These are phyloP conservation scores for Hippasteria phrygiana DNA, from an alignment of 53 echinoderm and acorn worm species.

Conservation along the genomic window DNA sequence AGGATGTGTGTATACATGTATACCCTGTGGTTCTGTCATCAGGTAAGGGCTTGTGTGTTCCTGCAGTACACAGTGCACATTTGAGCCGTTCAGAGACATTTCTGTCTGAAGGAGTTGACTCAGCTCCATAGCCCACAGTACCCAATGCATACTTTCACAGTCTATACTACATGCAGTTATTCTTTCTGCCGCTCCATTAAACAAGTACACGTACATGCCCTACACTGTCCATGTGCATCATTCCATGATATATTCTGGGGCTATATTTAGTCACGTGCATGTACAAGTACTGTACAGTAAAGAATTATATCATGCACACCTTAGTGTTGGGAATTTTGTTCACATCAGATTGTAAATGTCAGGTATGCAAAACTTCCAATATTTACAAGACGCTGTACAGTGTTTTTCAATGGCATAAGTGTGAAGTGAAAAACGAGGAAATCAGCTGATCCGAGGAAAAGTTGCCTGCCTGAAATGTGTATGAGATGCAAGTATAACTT, in stretches of 20 bases:
- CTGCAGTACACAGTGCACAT: neutral
- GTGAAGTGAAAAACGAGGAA: too few relatives aligned
- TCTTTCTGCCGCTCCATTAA: slow-evolving; percentile 6
- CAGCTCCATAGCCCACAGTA: neutral
- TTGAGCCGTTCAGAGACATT: neutral
- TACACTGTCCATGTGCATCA: neutral
- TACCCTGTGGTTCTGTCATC: too few relatives aligned
- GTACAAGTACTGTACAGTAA: neutral
- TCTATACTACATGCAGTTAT: neutral
- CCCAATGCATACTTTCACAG: slow-evolving; percentile 1
- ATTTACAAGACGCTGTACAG: too few relatives aligned
- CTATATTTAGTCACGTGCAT: neutral
- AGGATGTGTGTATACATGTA: neutral
- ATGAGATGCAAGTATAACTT: too few relatives aligned
- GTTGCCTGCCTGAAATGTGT: too few relatives aligned
- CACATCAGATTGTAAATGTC: too few relatives aligned
- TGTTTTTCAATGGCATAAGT: too few relatives aligned
- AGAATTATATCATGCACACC: too few relatives aligned
- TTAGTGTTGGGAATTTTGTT: too few relatives aligned
- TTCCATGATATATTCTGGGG: neutral
- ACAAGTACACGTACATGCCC: neutral
- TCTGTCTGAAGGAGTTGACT: slow-evolving; percentile 2
- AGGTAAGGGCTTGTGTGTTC: too few relatives aligned
- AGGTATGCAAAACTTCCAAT: too few relatives aligned
- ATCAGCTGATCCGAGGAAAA: too few relatives aligned